Conservation (phyloP, 2,888 invertebrate species). For the Torymus texanus region DNA sequence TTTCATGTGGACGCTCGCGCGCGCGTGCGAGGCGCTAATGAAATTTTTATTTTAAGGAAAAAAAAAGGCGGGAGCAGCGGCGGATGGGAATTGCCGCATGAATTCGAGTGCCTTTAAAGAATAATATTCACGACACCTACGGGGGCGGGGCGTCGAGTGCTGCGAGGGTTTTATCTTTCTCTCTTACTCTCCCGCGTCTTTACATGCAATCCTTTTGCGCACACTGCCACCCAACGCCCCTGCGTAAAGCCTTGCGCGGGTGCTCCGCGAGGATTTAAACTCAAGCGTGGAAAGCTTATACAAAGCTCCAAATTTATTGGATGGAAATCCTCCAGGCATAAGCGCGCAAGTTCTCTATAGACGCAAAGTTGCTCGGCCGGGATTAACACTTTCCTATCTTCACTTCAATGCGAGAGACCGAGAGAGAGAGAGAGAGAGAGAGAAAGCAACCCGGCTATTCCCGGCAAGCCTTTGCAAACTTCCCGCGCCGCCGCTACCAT, state of each 20-base stretch:
- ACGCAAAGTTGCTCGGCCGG: slow-evolving; percentile 76
- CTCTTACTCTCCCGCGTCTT: slow-evolving; percentile 4
- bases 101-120: slow-evolving; percentile 47
- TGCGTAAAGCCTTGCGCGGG: slow-evolving; percentile 60
- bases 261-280: slow-evolving; percentile 72
- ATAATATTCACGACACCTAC: slow-evolving; percentile 49
- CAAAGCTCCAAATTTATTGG: slow-evolving; percentile 80
- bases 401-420: slow-evolving; percentile 62
- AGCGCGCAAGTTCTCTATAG: slow-evolving; percentile 72
- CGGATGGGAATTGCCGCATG: background rate
- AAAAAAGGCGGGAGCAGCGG: slow-evolving; percentile 12
- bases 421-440: too few relatives aligned
- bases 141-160: background rate
- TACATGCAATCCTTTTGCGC: slow-evolving; percentile 53
- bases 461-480: slow-evolving; percentile 61
- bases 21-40: slow-evolving; percentile 21
- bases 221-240: slow-evolving; percentile 14
- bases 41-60: slow-evolving; percentile 42
- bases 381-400: slow-evolving; percentile 79
- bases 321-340: slow-evolving; percentile 77
- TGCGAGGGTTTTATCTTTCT: slow-evolving; percentile 45
- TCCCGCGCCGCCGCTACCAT: slow-evolving; percentile 9
- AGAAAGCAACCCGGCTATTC: slow-evolving; percentile 60
- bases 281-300: slow-evolving; percentile 78
- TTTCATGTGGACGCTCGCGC: slow-evolving; percentile 10